phyloP scores from a whole-genome alignment of 2,113 vertebrate species.

The Hippocampus guttulatus region DNA sequence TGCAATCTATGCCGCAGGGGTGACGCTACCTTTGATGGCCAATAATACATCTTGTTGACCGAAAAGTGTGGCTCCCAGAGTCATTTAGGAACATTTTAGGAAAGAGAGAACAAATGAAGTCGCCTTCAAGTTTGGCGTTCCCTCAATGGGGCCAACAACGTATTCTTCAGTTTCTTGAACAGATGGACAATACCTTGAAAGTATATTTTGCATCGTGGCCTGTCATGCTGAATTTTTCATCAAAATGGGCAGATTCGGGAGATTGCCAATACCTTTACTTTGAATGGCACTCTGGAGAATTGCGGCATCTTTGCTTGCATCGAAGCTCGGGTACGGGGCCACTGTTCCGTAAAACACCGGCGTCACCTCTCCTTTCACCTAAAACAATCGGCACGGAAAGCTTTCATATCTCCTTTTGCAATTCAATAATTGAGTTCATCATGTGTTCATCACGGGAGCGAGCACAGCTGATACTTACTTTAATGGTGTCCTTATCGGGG shows the following conservation, averaged over 20 bases:
- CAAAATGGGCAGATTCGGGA: neutral
- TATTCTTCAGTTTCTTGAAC: neutral
- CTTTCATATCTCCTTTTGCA: neutral
- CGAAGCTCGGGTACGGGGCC: conserved; percentile 72
- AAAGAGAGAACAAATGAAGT: neutral
- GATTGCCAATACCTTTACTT: conserved; percentile 71
- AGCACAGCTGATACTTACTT: conserved; percentile 31
- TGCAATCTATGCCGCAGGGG: neutral
- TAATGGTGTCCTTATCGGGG: conserved; percentile 13
- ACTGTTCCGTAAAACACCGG: conserved; percentile 66
- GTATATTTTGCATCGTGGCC: neutral
- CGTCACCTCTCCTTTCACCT: conserved; percentile 47
- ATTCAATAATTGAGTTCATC: neutral
- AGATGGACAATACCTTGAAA: neutral
- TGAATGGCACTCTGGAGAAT: conserved; percentile 79
- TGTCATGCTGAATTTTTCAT: neutral
- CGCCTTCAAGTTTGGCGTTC: neutral
- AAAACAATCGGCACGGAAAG: neutral
- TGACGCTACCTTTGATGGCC: neutral
- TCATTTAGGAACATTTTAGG: neutral
- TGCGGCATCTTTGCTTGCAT: conserved; percentile 73
- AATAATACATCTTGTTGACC: too few relatives aligned
- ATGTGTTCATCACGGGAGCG: neutral
- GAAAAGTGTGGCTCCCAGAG: neutral
- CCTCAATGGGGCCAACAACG: neutral